Evolutionary conservation across 2,888 invertebrate genomes (phyloP), one percentile per base, ranked within the genome.

Genomic region (Nasonia oneida): DNA sequence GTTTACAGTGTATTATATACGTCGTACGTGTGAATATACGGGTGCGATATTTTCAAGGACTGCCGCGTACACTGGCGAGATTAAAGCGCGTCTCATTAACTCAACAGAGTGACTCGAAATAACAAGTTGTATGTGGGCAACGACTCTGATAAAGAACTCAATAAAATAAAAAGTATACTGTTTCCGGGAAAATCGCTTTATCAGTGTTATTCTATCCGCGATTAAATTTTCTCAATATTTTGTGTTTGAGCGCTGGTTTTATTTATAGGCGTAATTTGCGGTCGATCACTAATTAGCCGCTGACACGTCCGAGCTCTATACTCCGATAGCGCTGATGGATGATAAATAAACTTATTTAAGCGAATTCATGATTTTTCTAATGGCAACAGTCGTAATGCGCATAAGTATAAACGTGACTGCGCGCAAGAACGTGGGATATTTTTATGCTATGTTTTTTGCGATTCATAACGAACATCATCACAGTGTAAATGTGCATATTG

Each of bases 11-110:
- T 12, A 47, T 47, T 47, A 12, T 10, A 12, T 47, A 47, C 47
- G 10, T 61, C 6, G 6, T 1, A 67, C 23, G 33, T 15, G 67
- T 67, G 33, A 3, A 23, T 67, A 33, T 67, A 29, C 64, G 64
- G 64, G 64, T 29, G 10, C 29, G 64, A 64, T 64, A 29, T 64
- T 23, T 67, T 67, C 67, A 67, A 67, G 67, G 67, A 12, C 67
- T 29, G 6, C 18, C 23, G 57, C 57, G 64, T 33, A n/a, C 23
- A 29, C 2, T 33, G n/a, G 4, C 10, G 29, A 29, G 29, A 29
- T n/a, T 64, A 23, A 23, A 64, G 18, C n/a, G 23, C 18, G 37
- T 37, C 53, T 64, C 64, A 12, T 64, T 64, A 64, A 64, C 18
- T 53, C 18, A 18, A 61, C 2, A 61, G n/a, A 18, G 6, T 6